Evolutionary conservation across 2,113 vertebrate genomes (phyloP).

Genomic region (Calypte anna): DNA sequence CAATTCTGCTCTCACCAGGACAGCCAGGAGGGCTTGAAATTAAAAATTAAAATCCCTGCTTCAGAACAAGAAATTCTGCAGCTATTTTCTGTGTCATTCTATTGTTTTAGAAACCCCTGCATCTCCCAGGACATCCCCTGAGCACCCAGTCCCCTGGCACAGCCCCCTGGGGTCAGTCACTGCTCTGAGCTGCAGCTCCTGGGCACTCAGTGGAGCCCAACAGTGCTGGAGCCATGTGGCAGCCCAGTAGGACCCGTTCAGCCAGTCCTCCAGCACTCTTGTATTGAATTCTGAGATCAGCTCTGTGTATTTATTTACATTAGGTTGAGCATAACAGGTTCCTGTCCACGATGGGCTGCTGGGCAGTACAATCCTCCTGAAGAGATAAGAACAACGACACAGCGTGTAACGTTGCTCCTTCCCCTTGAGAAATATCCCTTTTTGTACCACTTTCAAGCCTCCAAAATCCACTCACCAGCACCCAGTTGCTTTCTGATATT

Average conservation of each 20-base stretch:
- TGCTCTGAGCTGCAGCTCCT: neutral
- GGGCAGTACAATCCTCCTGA: neutral
- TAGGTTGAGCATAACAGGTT: neutral
- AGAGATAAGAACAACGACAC: neutral
- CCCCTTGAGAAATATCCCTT: neutral
- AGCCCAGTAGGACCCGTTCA: neutral
- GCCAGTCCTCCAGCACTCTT: neutral
- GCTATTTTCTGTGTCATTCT: fast-evolving
- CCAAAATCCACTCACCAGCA: neutral
- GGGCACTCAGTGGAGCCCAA: neutral
- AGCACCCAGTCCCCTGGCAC: neutral
- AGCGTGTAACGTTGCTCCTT: fast-evolving
- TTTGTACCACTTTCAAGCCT: neutral
- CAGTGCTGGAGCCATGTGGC: too few species aligned
- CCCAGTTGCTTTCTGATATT: neutral
- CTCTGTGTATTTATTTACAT: neutral
- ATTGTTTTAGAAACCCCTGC: neutral
- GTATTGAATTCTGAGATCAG: neutral
- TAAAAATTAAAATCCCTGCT: neutral
- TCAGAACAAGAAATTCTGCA: neutral
- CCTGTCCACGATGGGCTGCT: neutral
- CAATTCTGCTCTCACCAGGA: neutral
- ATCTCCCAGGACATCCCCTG: neutral
- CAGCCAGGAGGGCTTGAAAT: neutral
- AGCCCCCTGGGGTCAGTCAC: too few species aligned